Conservation (phyloP, 1,140 invertebrate species). For the Anastatus disparis region DNA sequence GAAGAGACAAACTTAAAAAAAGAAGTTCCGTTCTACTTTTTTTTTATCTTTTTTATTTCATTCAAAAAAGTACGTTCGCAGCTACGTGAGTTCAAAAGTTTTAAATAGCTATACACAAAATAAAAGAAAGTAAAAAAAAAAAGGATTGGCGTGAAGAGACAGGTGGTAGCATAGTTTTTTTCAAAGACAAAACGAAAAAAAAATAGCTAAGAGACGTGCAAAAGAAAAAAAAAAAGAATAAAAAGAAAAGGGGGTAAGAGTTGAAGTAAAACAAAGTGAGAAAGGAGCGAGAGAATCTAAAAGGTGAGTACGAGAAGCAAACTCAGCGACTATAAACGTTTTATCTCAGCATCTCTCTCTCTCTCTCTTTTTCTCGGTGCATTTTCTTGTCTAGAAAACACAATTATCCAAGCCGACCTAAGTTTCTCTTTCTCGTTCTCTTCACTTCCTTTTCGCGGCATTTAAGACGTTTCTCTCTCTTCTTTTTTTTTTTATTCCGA, state of each 20-base stretch:
- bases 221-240: background rate
- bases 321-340: constrained; percentile 46
- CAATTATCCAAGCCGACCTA: constrained; percentile 43
- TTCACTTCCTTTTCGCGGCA: background rate
- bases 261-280: constrained; percentile 21
- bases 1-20: constrained; percentile 12
- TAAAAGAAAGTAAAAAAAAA: constrained; percentile 7
- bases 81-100: constrained; percentile 15
- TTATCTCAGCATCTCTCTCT: constrained; percentile 39
- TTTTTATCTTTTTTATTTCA: background rate
- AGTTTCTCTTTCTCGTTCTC: background rate
- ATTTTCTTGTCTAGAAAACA: constrained; percentile 46
- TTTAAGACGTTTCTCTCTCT: background rate
- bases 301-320: constrained; percentile 36
- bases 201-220: too few species aligned
- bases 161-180: background rate
- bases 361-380: constrained; percentile 31
- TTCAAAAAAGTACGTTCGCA: background rate
- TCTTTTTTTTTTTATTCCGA: background rate
- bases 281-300: constrained; percentile 26
- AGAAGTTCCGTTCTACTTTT: constrained; percentile 1
- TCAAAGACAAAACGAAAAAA: background rate
- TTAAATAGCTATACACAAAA: background rate
- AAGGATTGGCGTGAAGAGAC: background rate
- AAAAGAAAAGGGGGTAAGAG: background rate